Evolutionary conservation across 2,888 invertebrate species (phyloP).

Genomic region (Euspilapteryx auroguttella): DNA sequence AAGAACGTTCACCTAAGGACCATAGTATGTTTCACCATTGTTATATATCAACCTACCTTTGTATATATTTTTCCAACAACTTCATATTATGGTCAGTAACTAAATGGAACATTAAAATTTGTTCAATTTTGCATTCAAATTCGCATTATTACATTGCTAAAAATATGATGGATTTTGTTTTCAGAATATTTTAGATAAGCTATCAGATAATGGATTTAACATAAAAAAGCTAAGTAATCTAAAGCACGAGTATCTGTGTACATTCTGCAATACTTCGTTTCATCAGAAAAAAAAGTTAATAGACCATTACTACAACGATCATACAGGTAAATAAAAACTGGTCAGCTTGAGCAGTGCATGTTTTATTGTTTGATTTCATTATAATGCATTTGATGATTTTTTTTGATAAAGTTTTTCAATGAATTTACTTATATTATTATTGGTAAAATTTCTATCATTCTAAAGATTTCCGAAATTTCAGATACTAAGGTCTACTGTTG

Average conservation of each 20-base stretch:
- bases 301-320: slow-evolving; percentile 23
- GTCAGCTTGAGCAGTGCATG: too few relatives aligned
- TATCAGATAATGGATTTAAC: slow-evolving; percentile 33
- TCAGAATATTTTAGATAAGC: slow-evolving; percentile 33
- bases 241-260: slow-evolving; percentile 23
- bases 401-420: not conserved
- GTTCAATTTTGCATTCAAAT: not conserved
- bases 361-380: too few relatives aligned
- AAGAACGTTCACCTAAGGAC: slow-evolving; percentile 26
- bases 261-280: slow-evolving; percentile 27
- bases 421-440: not conserved
- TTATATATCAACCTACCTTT: not conserved
- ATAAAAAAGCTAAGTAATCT: slow-evolving; percentile 21
- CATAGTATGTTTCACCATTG: slow-evolving; percentile 21
- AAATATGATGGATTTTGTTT: slow-evolving; percentile 9
- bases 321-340: slow-evolving; percentile 23
- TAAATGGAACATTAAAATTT: not conserved
- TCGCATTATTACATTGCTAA: not conserved
- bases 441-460: not conserved
- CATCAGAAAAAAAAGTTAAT: slow-evolving; percentile 32
- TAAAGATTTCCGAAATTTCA: slow-evolving; percentile 15
- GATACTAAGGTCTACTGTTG: slow-evolving; percentile 29
- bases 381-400: not conserved
- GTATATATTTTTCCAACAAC: not conserved
- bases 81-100: not conserved